Evolutionary conservation across 2,797 vertebrate genomes (phyloP).

Genomic region (Nyctibius grandis): DNA sequence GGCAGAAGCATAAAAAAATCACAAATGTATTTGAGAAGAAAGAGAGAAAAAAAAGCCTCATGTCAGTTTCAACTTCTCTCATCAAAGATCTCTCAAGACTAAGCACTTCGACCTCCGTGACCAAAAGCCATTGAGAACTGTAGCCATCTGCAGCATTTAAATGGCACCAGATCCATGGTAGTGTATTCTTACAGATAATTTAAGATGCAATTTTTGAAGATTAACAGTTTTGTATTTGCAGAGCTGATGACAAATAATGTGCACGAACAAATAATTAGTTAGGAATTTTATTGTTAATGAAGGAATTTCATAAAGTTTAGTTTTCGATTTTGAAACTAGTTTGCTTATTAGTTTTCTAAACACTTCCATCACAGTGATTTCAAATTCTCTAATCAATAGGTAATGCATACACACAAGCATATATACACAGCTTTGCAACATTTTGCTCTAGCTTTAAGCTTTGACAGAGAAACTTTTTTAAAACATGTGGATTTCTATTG

Average conservation of each 20-base stretch:
- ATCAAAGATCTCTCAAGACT: neutral
- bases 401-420: neutral
- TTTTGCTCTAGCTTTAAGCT: neutral
- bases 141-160: neutral
- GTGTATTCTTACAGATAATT: neutral
- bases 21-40: neutral
- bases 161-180: neutral
- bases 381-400: neutral
- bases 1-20: neutral
- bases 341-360: neutral
- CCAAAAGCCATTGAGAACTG: neutral
- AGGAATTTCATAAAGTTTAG: neutral
- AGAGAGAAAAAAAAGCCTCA: neutral
- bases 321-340: neutral
- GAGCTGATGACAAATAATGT: neutral
- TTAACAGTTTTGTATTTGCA: neutral
- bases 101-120: neutral
- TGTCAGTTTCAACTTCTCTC: neutral
- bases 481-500: neutral
- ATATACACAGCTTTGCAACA: neutral
- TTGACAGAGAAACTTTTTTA: neutral
- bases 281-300: neutral
- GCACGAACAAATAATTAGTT: neutral
- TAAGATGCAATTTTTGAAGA: neutral
- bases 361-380: neutral